phyloP scores from a whole-genome alignment of 2,113 vertebrate genomes.

The Oceanodroma tethys region DNA sequence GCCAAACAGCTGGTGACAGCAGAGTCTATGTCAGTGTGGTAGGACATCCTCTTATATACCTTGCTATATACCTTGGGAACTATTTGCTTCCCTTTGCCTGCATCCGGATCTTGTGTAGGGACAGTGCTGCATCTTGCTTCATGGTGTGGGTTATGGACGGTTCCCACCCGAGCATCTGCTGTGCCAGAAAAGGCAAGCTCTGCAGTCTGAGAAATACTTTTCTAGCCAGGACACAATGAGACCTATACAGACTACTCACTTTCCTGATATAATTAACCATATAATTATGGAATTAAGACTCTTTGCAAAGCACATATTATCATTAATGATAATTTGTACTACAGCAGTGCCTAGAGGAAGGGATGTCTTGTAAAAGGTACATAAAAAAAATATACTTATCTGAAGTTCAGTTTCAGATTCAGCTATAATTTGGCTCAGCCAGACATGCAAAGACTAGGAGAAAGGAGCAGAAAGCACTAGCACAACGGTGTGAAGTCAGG shows the following conservation, averaged over 20 bases:
- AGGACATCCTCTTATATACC: neutral
- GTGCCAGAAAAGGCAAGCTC: neutral
- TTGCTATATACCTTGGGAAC: neutral
- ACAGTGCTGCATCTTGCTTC: neutral
- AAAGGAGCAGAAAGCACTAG: neutral
- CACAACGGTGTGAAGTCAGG: neutral
- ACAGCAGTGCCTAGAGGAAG: slow-evolving; percentile 49
- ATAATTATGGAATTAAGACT: slow-evolving; percentile 58
- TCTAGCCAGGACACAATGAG: neutral
- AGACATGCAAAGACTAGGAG: neutral
- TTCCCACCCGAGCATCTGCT: neutral
- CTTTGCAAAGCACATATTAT: slow-evolving; percentile 16
- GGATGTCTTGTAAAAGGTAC: neutral
- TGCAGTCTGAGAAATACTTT: neutral
- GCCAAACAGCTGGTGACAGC: neutral
- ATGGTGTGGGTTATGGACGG: neutral
- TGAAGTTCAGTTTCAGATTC: neutral
- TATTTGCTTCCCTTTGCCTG: neutral
- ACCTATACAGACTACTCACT: slow-evolving; percentile 16
- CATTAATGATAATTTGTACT: slow-evolving; percentile 58
- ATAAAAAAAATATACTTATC: neutral
- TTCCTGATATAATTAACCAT: slow-evolving; percentile 30
- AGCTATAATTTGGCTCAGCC: neutral
- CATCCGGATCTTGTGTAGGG: neutral
- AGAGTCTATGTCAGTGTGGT: neutral